Evolutionary conservation across 2,113 vertebrate genomes (phyloP).

Genomic region (Junco hyemalis): DNA sequence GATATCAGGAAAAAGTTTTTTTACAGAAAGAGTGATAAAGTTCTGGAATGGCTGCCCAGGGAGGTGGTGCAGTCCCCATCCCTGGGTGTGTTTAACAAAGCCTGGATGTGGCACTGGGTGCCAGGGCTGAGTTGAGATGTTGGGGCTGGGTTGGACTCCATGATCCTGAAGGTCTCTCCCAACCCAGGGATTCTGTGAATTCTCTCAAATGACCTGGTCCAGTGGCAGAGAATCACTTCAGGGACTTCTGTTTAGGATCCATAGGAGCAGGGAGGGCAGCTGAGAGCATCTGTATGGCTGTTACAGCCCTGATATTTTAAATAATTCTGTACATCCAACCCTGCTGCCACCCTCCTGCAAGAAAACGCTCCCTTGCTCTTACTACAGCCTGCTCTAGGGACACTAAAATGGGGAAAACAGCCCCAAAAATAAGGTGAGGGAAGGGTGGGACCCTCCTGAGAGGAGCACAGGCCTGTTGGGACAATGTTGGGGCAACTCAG

Average conservation of each 20-base stretch:
- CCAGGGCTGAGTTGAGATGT: background rate
- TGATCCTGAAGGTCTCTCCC: background rate
- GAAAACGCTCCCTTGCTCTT: background rate
- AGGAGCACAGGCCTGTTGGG: background rate
- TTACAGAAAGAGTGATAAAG: background rate
- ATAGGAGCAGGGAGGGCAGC: accelerated
- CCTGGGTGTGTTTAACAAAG: background rate
- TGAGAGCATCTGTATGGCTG: background rate
- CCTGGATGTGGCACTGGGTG: background rate
- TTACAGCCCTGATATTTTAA: background rate
- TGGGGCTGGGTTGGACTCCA: background rate
- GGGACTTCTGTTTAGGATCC: background rate
- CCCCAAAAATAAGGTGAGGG: background rate
- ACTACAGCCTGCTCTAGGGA: background rate
- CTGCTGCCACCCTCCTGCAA: background rate
- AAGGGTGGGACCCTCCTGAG: background rate
- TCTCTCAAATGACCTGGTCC: background rate
- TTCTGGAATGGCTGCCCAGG: background rate
- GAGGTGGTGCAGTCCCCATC: background rate
- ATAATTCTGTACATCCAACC: background rate
- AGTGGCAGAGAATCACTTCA: background rate
- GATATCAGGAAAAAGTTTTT: background rate
- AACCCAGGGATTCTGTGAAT: background rate
- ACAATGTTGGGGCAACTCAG: accelerated
- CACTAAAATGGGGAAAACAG: background rate